Conservation (phyloP, 2,888 invertebrate genomes). For the Drosophila austrosaltans region DNA sequence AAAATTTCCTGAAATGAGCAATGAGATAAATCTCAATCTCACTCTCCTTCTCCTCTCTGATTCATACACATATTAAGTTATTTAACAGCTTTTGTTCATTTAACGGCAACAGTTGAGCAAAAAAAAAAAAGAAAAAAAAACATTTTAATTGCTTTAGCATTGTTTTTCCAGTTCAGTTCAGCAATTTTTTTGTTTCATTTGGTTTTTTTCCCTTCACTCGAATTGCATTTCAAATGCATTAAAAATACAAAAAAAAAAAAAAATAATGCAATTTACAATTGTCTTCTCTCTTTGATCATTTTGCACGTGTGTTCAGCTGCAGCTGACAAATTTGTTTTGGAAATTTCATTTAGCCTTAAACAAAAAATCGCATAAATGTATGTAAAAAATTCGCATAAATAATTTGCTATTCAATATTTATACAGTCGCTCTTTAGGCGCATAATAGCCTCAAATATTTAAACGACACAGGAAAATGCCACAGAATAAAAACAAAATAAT, state of each 20-base stretch:
- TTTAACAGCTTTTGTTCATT: slow-evolving; percentile 8
- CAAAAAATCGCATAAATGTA: slow-evolving; percentile 26
- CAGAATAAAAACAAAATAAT: slow-evolving; percentile 22
- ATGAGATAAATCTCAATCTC: slow-evolving; percentile 3
- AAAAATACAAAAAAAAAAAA: slow-evolving; percentile 44
- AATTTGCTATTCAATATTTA: slow-evolving; percentile 21
- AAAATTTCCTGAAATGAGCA: background rate
- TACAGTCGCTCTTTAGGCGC: slow-evolving; percentile 18
- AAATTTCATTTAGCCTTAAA: slow-evolving; percentile 26
- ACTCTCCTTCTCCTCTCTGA: background rate
- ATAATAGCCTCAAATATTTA: slow-evolving; percentile 34
- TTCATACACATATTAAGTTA: background rate
- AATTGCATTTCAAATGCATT: slow-evolving; percentile 43
- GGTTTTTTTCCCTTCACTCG: background rate
- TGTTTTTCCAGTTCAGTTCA: slow-evolving; percentile 35
- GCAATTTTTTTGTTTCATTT: background rate
- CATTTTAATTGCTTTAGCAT: slow-evolving; percentile 49
- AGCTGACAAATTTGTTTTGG: slow-evolving; percentile 46
- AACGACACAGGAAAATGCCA: background rate
- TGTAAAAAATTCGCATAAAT: slow-evolving; percentile 49
- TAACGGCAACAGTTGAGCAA: slow-evolving; percentile 3
- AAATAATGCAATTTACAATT: slow-evolving; percentile 51
- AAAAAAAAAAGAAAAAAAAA: slow-evolving; percentile 15
- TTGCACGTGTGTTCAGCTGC: slow-evolving; percentile 49
- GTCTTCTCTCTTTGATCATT: slow-evolving; percentile 26